These are phyloP conservation scores for Catharus fuscescens DNA, from an alignment of 2,113 vertebrate genomes.

Conservation along the genomic window DNA sequence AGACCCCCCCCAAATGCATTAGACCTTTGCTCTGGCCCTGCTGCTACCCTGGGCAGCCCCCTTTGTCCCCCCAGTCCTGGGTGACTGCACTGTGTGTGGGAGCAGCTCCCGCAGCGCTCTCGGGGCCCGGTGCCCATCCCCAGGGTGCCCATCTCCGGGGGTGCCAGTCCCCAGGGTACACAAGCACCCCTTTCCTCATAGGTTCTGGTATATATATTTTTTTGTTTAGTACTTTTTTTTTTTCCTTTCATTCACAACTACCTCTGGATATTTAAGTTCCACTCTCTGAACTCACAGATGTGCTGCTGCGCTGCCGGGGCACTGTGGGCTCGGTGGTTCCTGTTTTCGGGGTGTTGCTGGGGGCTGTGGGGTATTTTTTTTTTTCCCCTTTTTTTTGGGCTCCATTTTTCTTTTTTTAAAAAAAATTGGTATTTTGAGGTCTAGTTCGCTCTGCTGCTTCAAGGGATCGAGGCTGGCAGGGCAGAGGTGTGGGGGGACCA, in stretches of 20 bases:
- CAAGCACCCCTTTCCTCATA: neutral
- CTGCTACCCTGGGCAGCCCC: neutral
- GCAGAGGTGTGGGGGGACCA: neutral
- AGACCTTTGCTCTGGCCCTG: neutral
- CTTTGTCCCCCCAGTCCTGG: neutral
- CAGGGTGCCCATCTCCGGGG: neutral
- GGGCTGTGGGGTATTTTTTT: neutral
- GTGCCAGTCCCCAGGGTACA: neutral
- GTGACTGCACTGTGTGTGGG: neutral
- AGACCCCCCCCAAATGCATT: neutral
- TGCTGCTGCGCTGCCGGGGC: slow-evolving; percentile 63
- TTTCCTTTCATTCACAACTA: slow-evolving; percentile 79
- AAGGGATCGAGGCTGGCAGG: slow-evolving; percentile 5
- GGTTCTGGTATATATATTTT: neutral
- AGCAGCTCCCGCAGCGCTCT: neutral
- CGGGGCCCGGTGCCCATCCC: fast-evolving
- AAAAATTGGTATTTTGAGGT: neutral
- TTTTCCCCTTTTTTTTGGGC: neutral
- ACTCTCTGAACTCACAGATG: slow-evolving; percentile 65
- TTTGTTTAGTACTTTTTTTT: neutral
- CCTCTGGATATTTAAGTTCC: slow-evolving; percentile 82
- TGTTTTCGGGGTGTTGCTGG: neutral
- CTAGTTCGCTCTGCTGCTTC: slow-evolving; percentile 39
- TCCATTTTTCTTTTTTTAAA: neutral
- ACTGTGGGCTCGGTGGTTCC: neutral